Base-by-base conservation (phyloP, 2,797 vertebrate genomes). In the Potorous gilbertii region DNA sequence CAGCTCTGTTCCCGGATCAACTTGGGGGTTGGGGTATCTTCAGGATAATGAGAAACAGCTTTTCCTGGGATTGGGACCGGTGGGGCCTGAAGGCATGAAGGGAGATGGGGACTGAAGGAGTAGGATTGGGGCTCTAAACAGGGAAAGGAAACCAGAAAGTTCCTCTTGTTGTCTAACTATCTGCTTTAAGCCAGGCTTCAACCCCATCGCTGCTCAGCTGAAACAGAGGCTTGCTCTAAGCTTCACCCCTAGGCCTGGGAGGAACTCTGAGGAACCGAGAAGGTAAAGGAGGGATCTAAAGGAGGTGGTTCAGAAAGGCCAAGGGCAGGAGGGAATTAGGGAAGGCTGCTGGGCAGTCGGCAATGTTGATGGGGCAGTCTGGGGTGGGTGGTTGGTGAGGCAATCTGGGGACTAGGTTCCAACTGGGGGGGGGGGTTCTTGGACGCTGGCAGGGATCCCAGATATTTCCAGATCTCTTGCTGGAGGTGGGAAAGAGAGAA, bases 401-500 rank as follows among this genome's bases (percentile, higher is more conserved):
- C 56, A 56, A 21, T 81, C 92, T 92, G 96, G 96, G 93, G 90
- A 55, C 34, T 81, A 81, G 74, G 6, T 40, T 81, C 31, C 40
- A 46, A 46, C 21, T 74, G 52, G 52, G 52, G 52, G 46, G 9
- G 28, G 87, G 56, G 74, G 27, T 34, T 74, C 62, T 66, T 66
- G n/a, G 66, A 74, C 66, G 11, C 93, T 97, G 97, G 97, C 96
- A 6, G 0, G 66, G 59, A 90, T 94, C 97, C 97, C 96, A 94
- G 95, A 55, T 13, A 52, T 34, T 95, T 92, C 74, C 93, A 95
- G 93, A 56, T 95, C 95, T 95, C 13, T 81, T 81, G 40, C 4
- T 81, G 40, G 97, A 97, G 96, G 95, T 97, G 96, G 95, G 96
- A 89, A 93, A 93, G 93, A 95, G 94, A 96, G 92, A 94, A 91